Evolutionary conservation across 2,888 invertebrate species (phyloP).

Genomic region (Xestia rhomboidea): DNA sequence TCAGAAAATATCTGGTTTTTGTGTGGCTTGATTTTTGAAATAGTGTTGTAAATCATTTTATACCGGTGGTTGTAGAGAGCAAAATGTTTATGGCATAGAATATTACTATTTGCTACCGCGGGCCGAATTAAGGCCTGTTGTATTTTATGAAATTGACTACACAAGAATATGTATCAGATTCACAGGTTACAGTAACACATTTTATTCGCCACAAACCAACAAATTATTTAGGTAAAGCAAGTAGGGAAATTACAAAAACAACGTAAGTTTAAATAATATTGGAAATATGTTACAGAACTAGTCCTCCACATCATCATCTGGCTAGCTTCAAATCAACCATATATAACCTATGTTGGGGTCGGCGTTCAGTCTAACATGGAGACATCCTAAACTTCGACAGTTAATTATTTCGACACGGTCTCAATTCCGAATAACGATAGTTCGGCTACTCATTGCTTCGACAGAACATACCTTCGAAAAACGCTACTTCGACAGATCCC

Average conservation of each 20-base stretch:
- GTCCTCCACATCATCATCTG: not conserved
- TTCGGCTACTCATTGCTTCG: too few relatives aligned
- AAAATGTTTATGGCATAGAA: not conserved
- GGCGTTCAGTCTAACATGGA: not conserved
- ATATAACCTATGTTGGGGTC: not conserved
- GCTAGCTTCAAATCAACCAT: not conserved
- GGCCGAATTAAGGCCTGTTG: not conserved
- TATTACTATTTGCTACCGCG: not conserved
- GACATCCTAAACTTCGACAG: too few relatives aligned
- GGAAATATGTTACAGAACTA: not conserved
- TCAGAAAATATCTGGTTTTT: conserved; percentile 9
- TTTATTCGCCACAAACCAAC: not conserved
- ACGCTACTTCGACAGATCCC: too few relatives aligned
- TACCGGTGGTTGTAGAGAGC: not conserved
- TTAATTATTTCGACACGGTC: too few relatives aligned
- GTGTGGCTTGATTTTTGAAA: not conserved
- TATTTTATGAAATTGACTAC: not conserved
- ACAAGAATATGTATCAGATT: not conserved
- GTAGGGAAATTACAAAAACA: not conserved
- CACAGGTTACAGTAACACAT: not conserved
- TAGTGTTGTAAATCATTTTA: not conserved
- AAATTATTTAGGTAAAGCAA: not conserved
- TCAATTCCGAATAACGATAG: too few relatives aligned
- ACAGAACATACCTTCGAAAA: too few relatives aligned
- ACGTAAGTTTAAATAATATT: not conserved